Percentiles rank a stretch among this genome's conserved stretches.
phyloP scores from a whole-genome alignment of 2,113 vertebrate genomes.

The Cyrtonyx montezumae region DNA sequence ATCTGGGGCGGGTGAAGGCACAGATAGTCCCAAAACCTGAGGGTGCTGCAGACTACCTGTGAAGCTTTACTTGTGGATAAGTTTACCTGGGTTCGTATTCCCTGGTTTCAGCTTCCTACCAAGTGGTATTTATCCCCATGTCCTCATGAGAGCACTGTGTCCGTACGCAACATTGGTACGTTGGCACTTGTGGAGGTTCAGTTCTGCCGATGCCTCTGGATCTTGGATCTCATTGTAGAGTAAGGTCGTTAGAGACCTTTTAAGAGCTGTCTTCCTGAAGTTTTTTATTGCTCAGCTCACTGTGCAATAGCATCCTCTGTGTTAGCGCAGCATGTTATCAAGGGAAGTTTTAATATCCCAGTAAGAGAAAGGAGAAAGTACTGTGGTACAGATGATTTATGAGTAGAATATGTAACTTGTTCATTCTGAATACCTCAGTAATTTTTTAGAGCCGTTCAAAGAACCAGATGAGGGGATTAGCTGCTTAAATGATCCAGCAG shows the following conservation, averaged over 20 bases:
- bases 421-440: not conserved
- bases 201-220: not conserved
- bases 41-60: not conserved
- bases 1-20: not conserved
- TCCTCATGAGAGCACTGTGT: not conserved
- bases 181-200: not conserved
- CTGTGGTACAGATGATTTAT: conserved; percentile 32
- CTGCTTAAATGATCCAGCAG: conserved; percentile 30
- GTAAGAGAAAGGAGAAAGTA: conserved; percentile 9
- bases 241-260: not conserved
- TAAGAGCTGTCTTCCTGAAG: conserved; percentile 5
- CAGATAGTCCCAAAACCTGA: not conserved
- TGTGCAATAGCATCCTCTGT: not conserved
- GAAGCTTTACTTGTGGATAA: not conserved
- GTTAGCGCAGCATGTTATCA: not conserved
- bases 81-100: not conserved
- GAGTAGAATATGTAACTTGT: not conserved
- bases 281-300: conserved; percentile 5
- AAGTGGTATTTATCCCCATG: not conserved
- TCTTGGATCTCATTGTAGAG: not conserved
- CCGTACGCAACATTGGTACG: not conserved
- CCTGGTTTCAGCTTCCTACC: not conserved
- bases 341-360: conserved; percentile 3
- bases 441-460: conserved; percentile 29
- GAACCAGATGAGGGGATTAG: not conserved